Evolutionary conservation across 2,888 invertebrate genomes (phyloP).

Genomic region (Neocrepidodera transversa): DNA sequence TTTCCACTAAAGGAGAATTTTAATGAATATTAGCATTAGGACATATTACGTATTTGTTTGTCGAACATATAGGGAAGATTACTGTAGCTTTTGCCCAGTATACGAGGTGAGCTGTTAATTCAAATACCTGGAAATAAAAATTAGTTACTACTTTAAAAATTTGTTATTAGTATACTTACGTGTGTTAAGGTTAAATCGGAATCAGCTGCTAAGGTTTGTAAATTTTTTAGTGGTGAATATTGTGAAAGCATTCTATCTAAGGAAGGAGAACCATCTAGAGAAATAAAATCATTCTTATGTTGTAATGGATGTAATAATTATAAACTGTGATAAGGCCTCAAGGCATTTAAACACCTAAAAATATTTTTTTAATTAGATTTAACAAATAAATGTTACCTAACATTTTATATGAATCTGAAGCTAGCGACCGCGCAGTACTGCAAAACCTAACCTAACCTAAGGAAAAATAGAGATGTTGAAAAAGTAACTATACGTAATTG

Average conservation of each 20-base stretch:
- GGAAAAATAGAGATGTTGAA: no score
- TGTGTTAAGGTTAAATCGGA: constrained; percentile 89
- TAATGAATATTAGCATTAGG: constrained; percentile 82
- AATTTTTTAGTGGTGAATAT: constrained; percentile 84
- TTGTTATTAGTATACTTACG: constrained; percentile 62
- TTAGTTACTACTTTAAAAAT: no score
- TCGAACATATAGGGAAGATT: constrained; percentile 95
- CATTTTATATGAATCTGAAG: no score
- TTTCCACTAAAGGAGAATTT: constrained; percentile 77
- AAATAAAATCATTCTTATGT: constrained; percentile 80
- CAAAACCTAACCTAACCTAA: no score
- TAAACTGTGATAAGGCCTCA: constrained; percentile 92
- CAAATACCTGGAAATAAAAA: constrained; percentile 70
- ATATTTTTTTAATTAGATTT: no score
- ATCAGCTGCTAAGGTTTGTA: constrained; percentile 90
- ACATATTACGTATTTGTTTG: constrained; percentile 93
- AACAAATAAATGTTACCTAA: no score
- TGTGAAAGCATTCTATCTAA: constrained; percentile 82
- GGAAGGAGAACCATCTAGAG: constrained; percentile 86
- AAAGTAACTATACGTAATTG: no score
- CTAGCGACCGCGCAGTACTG: no score
- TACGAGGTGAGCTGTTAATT: constrained; percentile 90
- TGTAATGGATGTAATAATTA: constrained; percentile 70
- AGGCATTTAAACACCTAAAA: constrained; percentile 78
- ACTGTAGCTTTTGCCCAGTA: constrained; percentile 98